These are phyloP conservation scores for Isotomurus palustris DNA, from an alignment of 2,888 invertebrate species.

Conservation along the genomic window DNA sequence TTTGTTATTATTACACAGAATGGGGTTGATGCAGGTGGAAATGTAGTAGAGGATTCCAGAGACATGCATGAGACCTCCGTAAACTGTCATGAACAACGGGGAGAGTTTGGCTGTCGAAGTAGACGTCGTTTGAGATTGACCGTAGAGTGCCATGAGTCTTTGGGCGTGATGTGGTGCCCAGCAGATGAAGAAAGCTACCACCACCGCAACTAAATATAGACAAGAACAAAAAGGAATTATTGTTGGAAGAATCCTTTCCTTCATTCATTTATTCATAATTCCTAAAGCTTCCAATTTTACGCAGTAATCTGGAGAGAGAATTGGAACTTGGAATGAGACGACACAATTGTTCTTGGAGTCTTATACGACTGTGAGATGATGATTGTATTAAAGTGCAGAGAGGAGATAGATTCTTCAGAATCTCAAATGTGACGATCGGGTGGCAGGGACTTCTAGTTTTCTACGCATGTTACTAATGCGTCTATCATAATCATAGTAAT, in stretches of 20 bases:
- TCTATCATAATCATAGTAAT: too few species aligned
- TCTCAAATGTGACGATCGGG: too few species aligned
- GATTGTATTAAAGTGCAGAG: too few species aligned
- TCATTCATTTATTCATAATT: constrained; percentile 1
- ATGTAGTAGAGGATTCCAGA: constrained; percentile 55
- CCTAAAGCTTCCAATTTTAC: background rate
- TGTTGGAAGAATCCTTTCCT: background rate
- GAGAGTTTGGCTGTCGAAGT: background rate
- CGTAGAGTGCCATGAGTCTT: constrained; percentile 39
- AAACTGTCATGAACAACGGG: constrained; percentile 40
- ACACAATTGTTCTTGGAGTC: too few species aligned
- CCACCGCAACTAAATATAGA: constrained; percentile 41
- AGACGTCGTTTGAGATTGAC: constrained; percentile 13
- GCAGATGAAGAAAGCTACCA: constrained; percentile 50
- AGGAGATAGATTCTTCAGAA: too few species aligned
- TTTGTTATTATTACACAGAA: constrained; percentile 53
- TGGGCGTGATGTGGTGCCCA: constrained; percentile 57
- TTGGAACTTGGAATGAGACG: too few species aligned
- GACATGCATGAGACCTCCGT: constrained; percentile 51
- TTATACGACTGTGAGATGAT: too few species aligned
- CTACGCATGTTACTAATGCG: too few species aligned
- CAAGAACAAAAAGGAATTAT: background rate
- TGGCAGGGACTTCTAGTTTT: too few species aligned
- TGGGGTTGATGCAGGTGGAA: constrained; percentile 55
- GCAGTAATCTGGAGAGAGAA: background rate